A percentile compares a stretch with the other conserved stretches of the same genome.
Conservation (phyloP, 2,797 vertebrate genomes). For the Aphelocoma californica region DNA sequence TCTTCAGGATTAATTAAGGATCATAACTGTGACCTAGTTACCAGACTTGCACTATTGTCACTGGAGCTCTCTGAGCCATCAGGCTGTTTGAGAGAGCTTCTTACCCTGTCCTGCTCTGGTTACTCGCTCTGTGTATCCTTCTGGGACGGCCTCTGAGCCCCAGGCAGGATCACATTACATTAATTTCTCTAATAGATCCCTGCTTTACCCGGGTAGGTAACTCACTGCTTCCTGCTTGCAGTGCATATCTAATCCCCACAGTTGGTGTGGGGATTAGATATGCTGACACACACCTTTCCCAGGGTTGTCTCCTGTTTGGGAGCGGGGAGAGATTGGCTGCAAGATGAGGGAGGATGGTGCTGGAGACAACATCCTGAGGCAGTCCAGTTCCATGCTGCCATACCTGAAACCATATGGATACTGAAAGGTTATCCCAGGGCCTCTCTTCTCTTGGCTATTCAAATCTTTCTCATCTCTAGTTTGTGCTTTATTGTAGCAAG, state of each 20-base stretch:
- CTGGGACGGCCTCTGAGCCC: not conserved
- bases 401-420: not conserved
- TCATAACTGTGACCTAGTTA: conserved; percentile 60
- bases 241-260: not conserved
- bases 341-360: not conserved
- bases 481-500: not conserved
- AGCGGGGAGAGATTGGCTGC: not conserved
- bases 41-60: conserved; percentile 15
- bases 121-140: not conserved
- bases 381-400: not conserved
- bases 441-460: not conserved
- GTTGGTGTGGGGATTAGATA: not conserved
- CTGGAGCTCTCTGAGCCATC: not conserved
- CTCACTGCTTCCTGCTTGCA: not conserved
- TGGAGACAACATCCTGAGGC: not conserved
- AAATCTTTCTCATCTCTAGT: not conserved
- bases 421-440: not conserved
- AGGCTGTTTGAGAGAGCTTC: not conserved
- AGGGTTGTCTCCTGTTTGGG: not conserved
- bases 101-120: conserved; percentile 18
- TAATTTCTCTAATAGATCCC: conserved; percentile 22
- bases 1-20: conserved; percentile 47
- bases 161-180: not conserved
- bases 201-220: not conserved
- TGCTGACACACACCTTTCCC: not conserved